Base-by-base conservation (phyloP, 2,888 invertebrate species). In the Ennomos quercinarius region DNA sequence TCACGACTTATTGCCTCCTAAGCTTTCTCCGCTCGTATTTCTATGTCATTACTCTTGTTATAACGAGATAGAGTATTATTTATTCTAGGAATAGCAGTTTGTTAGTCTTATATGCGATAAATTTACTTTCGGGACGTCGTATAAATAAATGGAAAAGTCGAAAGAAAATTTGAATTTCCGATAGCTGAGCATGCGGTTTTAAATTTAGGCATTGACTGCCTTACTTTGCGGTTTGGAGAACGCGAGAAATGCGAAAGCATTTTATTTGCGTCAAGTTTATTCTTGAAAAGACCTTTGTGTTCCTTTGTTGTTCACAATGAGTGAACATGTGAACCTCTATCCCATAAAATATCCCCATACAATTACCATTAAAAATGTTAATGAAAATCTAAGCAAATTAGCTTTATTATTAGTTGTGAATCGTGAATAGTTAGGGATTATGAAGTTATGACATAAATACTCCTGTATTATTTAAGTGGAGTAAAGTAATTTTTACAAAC, bases 161-260 rank as follows among this genome's bases (percentile, higher is more conserved):
- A 60, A 60, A 41, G 35, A 37, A 56, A 52, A 60, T 58, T 61
- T 61, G 53, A 64, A 64, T 64, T 55, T 57, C 51, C 57, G 54
- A 60, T 60, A 43, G 57, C 52, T 52, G 42, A 60, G 42, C 42
- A 57, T 43, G 51, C 46, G 46, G 55, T 60, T 47, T 48, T 38
- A 48, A 61, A 61, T 58, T 48, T 40, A 58, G 56, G 61, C 61
- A 45, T 61, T 52, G 57, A 61, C 44, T 56, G 40, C 45, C 39
- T 53, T 52, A 48, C 48, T 60, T 39, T 49, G 42, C 50, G 56
- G 47, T 61, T 59, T 9, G 50, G 41, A 42, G 34, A 52, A 46
- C 35, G n/a, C 48, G 27, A 27, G 6, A 27, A 27, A 27, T 5
- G 27, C 0, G 27, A 27, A 27, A 27, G 27, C 39, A 41, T 38